phyloP scores from a whole-genome alignment of 2,113 vertebrate genomes.

The Oxygymnocypris stewartii region DNA sequence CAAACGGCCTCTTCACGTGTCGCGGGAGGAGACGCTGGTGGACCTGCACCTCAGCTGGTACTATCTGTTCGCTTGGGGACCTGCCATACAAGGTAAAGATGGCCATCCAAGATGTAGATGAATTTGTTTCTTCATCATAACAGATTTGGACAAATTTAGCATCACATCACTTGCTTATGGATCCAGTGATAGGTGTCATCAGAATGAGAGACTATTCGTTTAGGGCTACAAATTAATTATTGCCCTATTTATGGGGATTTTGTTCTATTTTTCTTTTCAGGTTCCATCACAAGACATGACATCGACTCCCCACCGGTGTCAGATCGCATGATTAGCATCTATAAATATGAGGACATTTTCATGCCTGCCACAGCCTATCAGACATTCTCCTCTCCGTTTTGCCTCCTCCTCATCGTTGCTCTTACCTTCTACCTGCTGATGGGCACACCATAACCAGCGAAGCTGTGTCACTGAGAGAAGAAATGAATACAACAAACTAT shows the following conservation, averaged over 20 bases:
- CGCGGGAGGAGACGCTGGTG: slow-evolving; percentile 95
- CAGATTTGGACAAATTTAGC: too few species aligned
- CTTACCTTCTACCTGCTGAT: slow-evolving; percentile 98
- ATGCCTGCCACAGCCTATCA: slow-evolving; percentile 99
- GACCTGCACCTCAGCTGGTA: slow-evolving; percentile 98
- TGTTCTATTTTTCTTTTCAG: slow-evolving; percentile 67
- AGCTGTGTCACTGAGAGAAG: neutral
- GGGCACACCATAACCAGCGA: slow-evolving; percentile 87
- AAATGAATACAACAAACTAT: neutral
- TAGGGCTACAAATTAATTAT: neutral
- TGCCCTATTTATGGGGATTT: neutral
- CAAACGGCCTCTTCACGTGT: slow-evolving; percentile 92
- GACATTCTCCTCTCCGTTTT: slow-evolving; percentile 97
- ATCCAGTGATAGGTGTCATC: too few species aligned
- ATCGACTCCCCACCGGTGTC: slow-evolving; percentile 95
- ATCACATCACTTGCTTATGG: too few species aligned
- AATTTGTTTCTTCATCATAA: too few species aligned
- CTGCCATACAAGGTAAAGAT: slow-evolving; percentile 96
- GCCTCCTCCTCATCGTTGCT: slow-evolving; percentile 96
- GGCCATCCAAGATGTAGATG: too few species aligned
- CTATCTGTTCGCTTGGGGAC: slow-evolving; percentile 99
- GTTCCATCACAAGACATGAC: slow-evolving; percentile 96
- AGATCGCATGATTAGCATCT: slow-evolving; percentile 96
- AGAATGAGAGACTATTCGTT: neutral
- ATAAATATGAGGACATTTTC: slow-evolving; percentile 98